phyloP scores from a whole-genome alignment of 2,888 invertebrate species.

The Colletes collaris region DNA sequence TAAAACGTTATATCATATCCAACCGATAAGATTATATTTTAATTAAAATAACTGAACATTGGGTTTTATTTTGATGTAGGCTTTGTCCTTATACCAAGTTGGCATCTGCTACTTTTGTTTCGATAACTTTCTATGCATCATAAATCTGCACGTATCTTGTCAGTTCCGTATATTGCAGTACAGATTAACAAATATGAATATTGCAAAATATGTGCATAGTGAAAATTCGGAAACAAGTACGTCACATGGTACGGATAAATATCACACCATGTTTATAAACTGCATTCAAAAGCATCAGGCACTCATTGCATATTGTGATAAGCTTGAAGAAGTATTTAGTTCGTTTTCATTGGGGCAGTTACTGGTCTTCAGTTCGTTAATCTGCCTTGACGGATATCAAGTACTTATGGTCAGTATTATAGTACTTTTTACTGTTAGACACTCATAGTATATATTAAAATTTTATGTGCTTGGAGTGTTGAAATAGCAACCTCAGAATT shows the following conservation, averaged over 20 bases:
- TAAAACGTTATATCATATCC: too few relatives aligned
- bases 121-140: conserved; percentile 62
- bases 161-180: conserved; percentile 70
- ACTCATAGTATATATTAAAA: not conserved
- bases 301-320: conserved; percentile 54
- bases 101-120: conserved; percentile 66
- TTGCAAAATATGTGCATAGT: not conserved
- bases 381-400: conserved; percentile 66
- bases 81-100: conserved; percentile 40
- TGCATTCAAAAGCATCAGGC: conserved; percentile 56
- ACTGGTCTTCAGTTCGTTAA: conserved; percentile 46
- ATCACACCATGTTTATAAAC: conserved; percentile 41
- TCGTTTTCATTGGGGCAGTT: conserved; percentile 50
- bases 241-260: not conserved
- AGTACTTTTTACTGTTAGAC: not conserved
- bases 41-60: not conserved
- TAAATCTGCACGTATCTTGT: conserved; percentile 63
- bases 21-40: not conserved
- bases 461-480: too few relatives aligned
- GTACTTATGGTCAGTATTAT: conserved; percentile 56
- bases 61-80: conserved; percentile 22
- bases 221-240: not conserved
- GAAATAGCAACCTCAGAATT: too few relatives aligned
- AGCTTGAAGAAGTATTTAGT: conserved; percentile 59
- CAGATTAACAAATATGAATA: conserved; percentile 31